Evolutionary conservation across 1,140 invertebrate genomes (phyloP), one percentile per base, ranked within the genome.

Genomic region (Pseudomyrmex cubaensis): DNA sequence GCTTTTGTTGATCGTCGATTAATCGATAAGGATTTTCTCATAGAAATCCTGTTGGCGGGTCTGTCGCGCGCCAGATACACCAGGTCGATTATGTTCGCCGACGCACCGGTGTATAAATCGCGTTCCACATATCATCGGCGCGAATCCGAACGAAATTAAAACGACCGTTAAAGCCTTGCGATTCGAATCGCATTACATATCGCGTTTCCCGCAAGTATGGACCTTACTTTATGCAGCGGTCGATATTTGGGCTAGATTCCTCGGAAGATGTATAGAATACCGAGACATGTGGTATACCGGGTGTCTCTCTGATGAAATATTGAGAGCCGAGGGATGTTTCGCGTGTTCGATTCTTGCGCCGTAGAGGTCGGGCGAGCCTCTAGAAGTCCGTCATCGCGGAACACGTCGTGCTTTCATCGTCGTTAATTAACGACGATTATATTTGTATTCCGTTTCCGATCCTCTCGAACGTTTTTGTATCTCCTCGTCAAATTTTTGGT

Each of bases 181-280:
- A 61, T 35, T 70, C 54, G 44, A 80, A 80, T 80, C 17, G 17
- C 44, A 70, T 80, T 80, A 59, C 54, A 50, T 72, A 80, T 80
- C 22, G 48, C 22, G n/a, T 10, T 72, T 35, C 35, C 12, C n/a
- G 22, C 22, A 35, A 78, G 76, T 61, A 25, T 70, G 20, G 20
- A 72, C 62, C 61, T 63, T 63, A 63, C 64, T 80, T 78, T 80
- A 70, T 70, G n/a, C 10, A 61, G 59, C 57, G 70, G 44, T 82
- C 78, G 78, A 82, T 82, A 74, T 82, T 82, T 75, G 70, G 78
- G 70, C 70, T 82, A 82, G 78, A 82, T 82, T 82, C 72, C 46
- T 50, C 57, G 52, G 78, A 70, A 61, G 66, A 64, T 62, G 78
- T 70, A 59, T 70, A 78, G 15, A 46, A 57, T 70, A 69, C 15